Evolutionary conservation across 2,888 invertebrate species (phyloP), one percentile per base, ranked within the genome.

Genomic region (Entomobrya multifasciata): DNA sequence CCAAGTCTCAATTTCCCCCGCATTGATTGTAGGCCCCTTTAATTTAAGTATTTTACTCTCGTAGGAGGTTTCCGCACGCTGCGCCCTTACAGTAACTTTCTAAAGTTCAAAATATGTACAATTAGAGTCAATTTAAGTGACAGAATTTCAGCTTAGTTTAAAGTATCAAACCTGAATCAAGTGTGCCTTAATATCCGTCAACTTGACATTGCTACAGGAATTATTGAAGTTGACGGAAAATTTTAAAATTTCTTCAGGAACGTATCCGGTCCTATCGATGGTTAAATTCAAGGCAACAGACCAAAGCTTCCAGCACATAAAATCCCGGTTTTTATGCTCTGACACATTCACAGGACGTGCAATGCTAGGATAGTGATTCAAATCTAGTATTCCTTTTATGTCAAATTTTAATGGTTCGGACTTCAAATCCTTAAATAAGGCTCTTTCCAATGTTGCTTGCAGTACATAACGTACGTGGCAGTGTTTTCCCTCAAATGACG

Each of bases 391-490:
- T 25, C 83, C 83, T 44, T 83, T 83, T 4, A 83, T 83, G 20
- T 76, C 76, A 49, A 83, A 83, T 52, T 77, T 83, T 49, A 83
- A 22, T 6, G 83, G 74, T 2, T 83, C 83, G 22, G 83, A 83
- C 27, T 83, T 83, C n/a, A 83, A 36, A 83, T 83, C 76, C 30
- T 83, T 83, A n/a, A 83, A 83, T 52, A 83, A 76, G 41, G 65
- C 65, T 22, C 83, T 76, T 22, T 76, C 76, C 15, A 83, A 36
- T 15, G 76, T 83, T 6, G 83, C 83, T 25, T 83, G 83, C 5
- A 83, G 27, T 13, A 49, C 10, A 52, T 83, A 83, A 15, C 83
- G 83, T 13, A 83, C 62, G 41, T 83, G 76, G 49, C 83, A 83
- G 22, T 77, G 83, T 25, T 65, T 60, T 65, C 83, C 83, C 65